phyloP scores from a whole-genome alignment of 2,113 vertebrate species.

The Elaphurus davidianus region DNA sequence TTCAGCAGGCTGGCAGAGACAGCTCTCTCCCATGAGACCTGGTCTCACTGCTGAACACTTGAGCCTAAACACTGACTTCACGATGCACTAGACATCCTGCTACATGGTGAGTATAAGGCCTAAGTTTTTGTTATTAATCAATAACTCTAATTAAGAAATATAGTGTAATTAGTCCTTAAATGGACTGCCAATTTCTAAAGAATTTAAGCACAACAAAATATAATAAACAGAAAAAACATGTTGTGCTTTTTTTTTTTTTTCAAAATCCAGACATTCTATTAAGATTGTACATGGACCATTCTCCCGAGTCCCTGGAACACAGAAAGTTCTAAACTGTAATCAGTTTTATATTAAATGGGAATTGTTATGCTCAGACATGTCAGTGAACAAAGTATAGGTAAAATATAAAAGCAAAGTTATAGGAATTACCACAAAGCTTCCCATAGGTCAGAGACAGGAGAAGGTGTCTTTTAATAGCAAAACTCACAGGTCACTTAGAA shows the following conservation, averaged over 20 bases:
- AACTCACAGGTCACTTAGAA: background rate
- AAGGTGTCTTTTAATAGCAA: background rate
- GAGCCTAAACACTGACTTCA: background rate
- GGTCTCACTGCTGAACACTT: background rate
- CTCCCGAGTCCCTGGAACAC: background rate
- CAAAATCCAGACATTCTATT: background rate
- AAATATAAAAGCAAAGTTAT: background rate
- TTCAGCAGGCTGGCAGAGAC: background rate
- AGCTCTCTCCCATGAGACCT: background rate
- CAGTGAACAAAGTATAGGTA: background rate
- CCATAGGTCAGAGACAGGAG: background rate
- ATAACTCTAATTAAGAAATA: conserved; percentile 8
- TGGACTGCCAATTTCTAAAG: background rate
- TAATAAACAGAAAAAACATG: background rate
- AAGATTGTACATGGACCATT: background rate
- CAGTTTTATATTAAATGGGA: background rate
- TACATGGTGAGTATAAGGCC: background rate
- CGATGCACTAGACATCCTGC: background rate
- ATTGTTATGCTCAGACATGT: background rate
- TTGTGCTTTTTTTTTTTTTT: background rate
- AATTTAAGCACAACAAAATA: background rate
- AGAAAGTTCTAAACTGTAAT: background rate
- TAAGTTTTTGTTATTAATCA: conserved; percentile 21
- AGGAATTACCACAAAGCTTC: background rate
- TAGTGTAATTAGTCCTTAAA: background rate